These are phyloP conservation scores for Achatina immaculata DNA, from an alignment of 1,140 invertebrate genomes.

Conservation along the genomic window DNA sequence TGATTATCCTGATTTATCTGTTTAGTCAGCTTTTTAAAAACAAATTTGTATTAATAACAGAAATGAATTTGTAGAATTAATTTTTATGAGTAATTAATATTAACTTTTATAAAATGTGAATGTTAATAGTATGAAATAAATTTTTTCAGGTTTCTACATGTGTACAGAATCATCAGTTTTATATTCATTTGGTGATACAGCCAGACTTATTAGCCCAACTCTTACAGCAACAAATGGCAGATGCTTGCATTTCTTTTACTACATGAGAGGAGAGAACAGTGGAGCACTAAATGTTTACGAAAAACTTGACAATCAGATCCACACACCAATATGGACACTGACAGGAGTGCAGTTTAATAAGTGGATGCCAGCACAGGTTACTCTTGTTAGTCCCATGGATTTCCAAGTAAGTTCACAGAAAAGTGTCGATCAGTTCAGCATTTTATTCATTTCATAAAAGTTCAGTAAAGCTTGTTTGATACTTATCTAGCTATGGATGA, in stretches of 20 bases:
- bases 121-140: no score
- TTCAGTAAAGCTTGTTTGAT: no score
- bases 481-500: no score
- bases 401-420: conserved; percentile 55
- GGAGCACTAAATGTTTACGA: conserved; percentile 60
- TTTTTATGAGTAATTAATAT: no score
- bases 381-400: conserved; percentile 49
- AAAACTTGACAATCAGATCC: conserved; percentile 35
- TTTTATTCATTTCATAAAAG: not conserved
- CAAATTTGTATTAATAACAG: no score
- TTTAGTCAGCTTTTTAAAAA: no score
- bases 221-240: conserved; percentile 52
- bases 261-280: conserved; percentile 79
- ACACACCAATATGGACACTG: conserved; percentile 51
- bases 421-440: not conserved
- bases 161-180: conserved; percentile 81
- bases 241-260: conserved; percentile 77
- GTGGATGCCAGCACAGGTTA: conserved; percentile 59
- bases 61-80: no score
- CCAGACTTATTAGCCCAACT: conserved; percentile 53
- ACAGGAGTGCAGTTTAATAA: conserved; percentile 53
- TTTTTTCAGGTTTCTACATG: conserved; percentile 70
- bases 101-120: not conserved
- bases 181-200: conserved; percentile 63
- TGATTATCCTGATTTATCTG: no score